These are phyloP conservation scores for Leptinotarsa haldemani DNA, from an alignment of 2,888 invertebrate species.

Conservation along the genomic window DNA sequence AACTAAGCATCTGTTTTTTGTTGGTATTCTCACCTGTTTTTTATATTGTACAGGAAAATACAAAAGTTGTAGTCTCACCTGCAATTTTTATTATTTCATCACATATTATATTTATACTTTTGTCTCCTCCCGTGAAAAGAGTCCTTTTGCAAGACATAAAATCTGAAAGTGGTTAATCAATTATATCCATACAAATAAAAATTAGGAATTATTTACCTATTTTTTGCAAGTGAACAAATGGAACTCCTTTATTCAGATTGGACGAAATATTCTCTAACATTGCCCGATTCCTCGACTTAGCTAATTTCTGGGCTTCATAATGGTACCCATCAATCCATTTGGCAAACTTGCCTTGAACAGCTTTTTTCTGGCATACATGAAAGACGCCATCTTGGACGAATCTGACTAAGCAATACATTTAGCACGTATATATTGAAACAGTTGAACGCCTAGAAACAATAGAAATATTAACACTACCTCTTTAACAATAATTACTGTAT, in stretches of 20 bases:
- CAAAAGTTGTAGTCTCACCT: slow-evolving; percentile 6
- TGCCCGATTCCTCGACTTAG: not conserved
- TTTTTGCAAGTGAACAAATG: slow-evolving; percentile 1
- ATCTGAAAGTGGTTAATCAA: not conserved
- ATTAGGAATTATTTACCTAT: not conserved
- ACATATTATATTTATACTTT: not conserved
- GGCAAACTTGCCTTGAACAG: not conserved
- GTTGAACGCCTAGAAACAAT: not conserved
- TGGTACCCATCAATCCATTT: slow-evolving; percentile 4
- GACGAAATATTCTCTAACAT: not conserved
- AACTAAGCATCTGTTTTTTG: not conserved
- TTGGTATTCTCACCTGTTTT: not conserved
- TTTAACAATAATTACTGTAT: not conserved
- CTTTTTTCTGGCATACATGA: not conserved
- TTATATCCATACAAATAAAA: not conserved
- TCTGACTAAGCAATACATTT: slow-evolving; percentile 2
- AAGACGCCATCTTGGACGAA: not conserved
- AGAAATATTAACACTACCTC: not conserved
- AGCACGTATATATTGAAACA: not conserved
- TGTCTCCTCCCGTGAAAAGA: not conserved
- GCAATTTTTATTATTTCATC: slow-evolving; percentile 13
- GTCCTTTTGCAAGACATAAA: not conserved
- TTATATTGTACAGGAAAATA: slow-evolving; percentile 4
- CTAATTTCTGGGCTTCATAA: not conserved
- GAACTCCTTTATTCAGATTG: not conserved